Percentiles rank a stretch among this genome's conserved stretches.
These are phyloP conservation scores for Harpegnathos saltator DNA, from an alignment of 1,140 invertebrate species.

Conservation along the genomic window DNA sequence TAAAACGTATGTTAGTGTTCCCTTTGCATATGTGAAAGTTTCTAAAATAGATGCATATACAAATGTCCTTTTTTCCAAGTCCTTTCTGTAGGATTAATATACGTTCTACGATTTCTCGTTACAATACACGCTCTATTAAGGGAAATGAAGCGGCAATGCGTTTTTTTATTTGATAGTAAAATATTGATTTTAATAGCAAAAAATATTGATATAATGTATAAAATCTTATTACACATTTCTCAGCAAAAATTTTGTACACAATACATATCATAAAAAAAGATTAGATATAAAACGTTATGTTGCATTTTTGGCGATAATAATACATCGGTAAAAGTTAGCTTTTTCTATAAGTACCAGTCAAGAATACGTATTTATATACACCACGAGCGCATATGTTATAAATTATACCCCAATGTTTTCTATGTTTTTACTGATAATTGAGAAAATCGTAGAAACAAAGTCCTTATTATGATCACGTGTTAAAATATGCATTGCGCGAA, in stretches of 20 bases:
- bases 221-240: slow-evolving; percentile 31
- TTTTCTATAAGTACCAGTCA: slow-evolving; percentile 40
- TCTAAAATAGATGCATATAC: not conserved
- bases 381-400: not conserved
- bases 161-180: slow-evolving; percentile 52
- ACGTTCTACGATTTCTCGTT: slow-evolving; percentile 38
- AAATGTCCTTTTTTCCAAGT: slow-evolving; percentile 7
- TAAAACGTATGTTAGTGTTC: slow-evolving; percentile 40
- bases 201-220: slow-evolving; percentile 68
- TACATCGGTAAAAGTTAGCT: slow-evolving; percentile 8
- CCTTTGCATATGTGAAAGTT: slow-evolving; percentile 24
- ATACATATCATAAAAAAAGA: slow-evolving; percentile 17
- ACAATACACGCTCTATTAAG: slow-evolving; percentile 8
- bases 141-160: slow-evolving; percentile 31
- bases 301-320: slow-evolving; percentile 28
- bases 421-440: slow-evolving; percentile 13
- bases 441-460: no score
- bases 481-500: no score
- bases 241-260: slow-evolving; percentile 11
- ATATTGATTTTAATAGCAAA: slow-evolving; percentile 64
- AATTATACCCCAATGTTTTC: slow-evolving; percentile 18
- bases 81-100: slow-evolving; percentile 24
- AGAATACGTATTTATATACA: not conserved
- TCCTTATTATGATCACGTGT: no score
- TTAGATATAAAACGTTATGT: slow-evolving; percentile 28